phyloP scores from a whole-genome alignment of 2,113 vertebrate genomes.

The Lepisosteus oculatus region DNA sequence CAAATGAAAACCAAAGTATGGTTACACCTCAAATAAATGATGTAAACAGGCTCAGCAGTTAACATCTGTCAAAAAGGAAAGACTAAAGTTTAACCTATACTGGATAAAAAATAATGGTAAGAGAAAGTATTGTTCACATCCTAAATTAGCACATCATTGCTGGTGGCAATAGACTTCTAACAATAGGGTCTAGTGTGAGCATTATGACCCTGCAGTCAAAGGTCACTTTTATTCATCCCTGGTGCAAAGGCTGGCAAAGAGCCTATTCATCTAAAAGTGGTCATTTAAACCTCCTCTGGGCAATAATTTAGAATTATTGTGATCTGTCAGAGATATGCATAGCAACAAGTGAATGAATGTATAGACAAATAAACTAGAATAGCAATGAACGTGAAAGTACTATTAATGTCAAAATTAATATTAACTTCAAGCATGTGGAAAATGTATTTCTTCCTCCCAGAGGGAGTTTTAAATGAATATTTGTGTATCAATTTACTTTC shows the following conservation, averaged over 20 bases:
- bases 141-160: slow-evolving; percentile 5
- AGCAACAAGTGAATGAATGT: not conserved
- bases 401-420: too few species aligned
- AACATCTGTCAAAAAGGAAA: not conserved
- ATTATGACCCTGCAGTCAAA: not conserved
- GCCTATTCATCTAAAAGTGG: slow-evolving; percentile 1
- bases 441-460: too few species aligned
- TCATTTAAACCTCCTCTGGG: not conserved
- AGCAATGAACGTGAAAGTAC: not conserved
- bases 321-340: not conserved
- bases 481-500: too few species aligned
- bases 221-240: not conserved
- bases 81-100: not conserved
- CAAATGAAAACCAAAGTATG: not conserved
- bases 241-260: not conserved
- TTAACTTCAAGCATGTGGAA: too few species aligned
- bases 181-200: slow-evolving; percentile 2
- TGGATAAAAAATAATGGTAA: not conserved
- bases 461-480: too few species aligned
- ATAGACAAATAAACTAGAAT: not conserved
- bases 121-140: slow-evolving; percentile 2
- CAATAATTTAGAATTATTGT: not conserved
- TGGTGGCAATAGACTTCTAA: slow-evolving; percentile 9
- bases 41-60: not conserved
- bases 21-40: not conserved